Evolutionary conservation across 2,797 vertebrate species (phyloP).

Genomic region (Microchirus variegatus): DNA sequence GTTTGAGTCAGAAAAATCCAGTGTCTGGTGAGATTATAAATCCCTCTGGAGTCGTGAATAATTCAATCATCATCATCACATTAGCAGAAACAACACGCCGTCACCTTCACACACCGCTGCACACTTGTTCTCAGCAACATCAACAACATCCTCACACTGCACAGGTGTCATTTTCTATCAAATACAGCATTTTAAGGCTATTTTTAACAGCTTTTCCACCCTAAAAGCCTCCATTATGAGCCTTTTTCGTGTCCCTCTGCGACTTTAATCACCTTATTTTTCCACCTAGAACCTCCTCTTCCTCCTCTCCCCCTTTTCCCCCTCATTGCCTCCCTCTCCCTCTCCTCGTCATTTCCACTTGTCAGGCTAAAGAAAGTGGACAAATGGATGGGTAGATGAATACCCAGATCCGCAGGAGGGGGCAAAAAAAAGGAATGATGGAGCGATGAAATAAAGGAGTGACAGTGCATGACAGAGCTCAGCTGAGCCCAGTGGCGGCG

Average conservation of each 20-base stretch:
- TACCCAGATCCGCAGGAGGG: slow-evolving; percentile 61
- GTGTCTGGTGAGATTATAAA: too few relatives aligned
- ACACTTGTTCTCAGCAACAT: neutral
- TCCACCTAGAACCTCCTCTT: slow-evolving; percentile 5
- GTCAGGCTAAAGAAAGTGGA: slow-evolving; percentile 71
- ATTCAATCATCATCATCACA: too few relatives aligned
- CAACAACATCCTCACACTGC: too few relatives aligned
- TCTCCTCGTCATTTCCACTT: slow-evolving; percentile 62
- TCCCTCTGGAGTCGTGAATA: too few relatives aligned
- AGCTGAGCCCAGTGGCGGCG: slow-evolving; percentile 45
- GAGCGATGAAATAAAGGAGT: slow-evolving; percentile 67
- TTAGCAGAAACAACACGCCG: too few relatives aligned
- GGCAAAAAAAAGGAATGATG: slow-evolving; percentile 60
- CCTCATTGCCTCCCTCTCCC: neutral
- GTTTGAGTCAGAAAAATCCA: too few relatives aligned
- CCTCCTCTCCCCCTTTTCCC: neutral
- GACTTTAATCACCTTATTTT: slow-evolving; percentile 20
- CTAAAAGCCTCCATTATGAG: neutral
- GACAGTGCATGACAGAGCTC: slow-evolving; percentile 61
- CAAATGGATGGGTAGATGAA: slow-evolving; percentile 72
- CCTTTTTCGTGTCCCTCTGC: slow-evolving; percentile 1
- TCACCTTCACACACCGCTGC: too few relatives aligned
- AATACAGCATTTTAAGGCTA: too few relatives aligned
- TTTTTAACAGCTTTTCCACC: too few relatives aligned
- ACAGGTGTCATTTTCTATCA: too few relatives aligned